A percentile compares a stretch with the other conserved stretches of the same genome.
phyloP scores from a whole-genome alignment of 2,113 vertebrate species.

The mouse (Mus musculus) region DNA sequence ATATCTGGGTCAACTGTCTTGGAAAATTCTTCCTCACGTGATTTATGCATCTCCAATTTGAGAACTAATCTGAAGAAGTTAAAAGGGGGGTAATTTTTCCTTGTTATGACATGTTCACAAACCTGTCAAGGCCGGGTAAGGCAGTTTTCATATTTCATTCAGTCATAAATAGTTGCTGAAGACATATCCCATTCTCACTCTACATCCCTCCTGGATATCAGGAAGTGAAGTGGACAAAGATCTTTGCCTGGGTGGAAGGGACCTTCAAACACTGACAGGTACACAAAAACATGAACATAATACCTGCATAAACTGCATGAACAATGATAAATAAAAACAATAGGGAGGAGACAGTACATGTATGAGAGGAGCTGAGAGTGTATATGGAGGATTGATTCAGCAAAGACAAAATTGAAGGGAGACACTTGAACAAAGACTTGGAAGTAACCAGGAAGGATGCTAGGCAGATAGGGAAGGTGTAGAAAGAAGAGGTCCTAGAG shows the following conservation, averaged over 20 bases:
- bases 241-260: neutral
- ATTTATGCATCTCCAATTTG: neutral
- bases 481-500: neutral
- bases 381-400: neutral
- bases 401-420: neutral
- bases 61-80: neutral
- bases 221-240: neutral
- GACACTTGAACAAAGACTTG: neutral
- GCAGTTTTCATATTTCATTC: slow-evolving; percentile 20
- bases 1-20: neutral
- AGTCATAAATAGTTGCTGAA: slow-evolving; percentile 5
- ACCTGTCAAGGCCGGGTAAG: neutral
- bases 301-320: neutral
- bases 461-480: neutral
- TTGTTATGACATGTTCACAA: slow-evolving; percentile 7
- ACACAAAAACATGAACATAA: neutral
- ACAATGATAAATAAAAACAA: neutral
- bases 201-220: neutral
- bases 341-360: neutral
- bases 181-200: neutral
- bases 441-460: neutral
- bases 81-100: neutral
- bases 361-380: neutral
- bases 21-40: neutral
- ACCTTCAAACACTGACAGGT: neutral